These are phyloP conservation scores for Lepidurus packardi DNA, from an alignment of 1,140 invertebrate genomes.

Conservation along the genomic window DNA sequence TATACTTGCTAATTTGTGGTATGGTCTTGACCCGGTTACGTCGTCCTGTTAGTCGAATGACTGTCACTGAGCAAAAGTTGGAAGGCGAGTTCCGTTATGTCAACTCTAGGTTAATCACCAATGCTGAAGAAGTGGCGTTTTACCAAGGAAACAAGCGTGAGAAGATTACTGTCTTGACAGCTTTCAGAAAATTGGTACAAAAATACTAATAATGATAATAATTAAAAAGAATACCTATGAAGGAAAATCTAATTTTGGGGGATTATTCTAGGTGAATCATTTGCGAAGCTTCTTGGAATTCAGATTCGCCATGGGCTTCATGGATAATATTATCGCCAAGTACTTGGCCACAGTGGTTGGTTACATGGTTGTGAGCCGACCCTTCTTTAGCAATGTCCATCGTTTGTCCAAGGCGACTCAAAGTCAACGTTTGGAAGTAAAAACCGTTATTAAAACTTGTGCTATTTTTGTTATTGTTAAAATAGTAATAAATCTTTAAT, in stretches of 20 bases:
- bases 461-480: not conserved
- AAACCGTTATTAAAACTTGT: not conserved
- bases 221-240: not conserved
- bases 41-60: slow-evolving; percentile 78
- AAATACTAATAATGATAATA: not conserved
- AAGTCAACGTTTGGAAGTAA: slow-evolving; percentile 63
- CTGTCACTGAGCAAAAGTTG: slow-evolving; percentile 87
- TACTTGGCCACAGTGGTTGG: slow-evolving; percentile 92
- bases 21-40: slow-evolving; percentile 70
- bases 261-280: slow-evolving; percentile 58
- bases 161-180: slow-evolving; percentile 75
- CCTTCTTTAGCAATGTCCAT: slow-evolving; percentile 74
- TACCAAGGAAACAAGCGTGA: slow-evolving; percentile 89
- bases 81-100: slow-evolving; percentile 97
- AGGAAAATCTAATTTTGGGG: not conserved
- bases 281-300: slow-evolving; percentile 85
- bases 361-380: slow-evolving; percentile 88
- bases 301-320: slow-evolving; percentile 82
- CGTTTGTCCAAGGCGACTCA: slow-evolving; percentile 56
- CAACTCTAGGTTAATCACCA: slow-evolving; percentile 91
- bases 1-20: slow-evolving; percentile 78
- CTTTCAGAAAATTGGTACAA: slow-evolving; percentile 78
- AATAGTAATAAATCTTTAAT: no score
- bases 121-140: slow-evolving; percentile 97
- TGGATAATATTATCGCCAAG: slow-evolving; percentile 95